These are phyloP conservation scores for Misgurnus anguillicaudatus DNA, from an alignment of 2,113 vertebrate genomes.

Conservation along the genomic window DNA sequence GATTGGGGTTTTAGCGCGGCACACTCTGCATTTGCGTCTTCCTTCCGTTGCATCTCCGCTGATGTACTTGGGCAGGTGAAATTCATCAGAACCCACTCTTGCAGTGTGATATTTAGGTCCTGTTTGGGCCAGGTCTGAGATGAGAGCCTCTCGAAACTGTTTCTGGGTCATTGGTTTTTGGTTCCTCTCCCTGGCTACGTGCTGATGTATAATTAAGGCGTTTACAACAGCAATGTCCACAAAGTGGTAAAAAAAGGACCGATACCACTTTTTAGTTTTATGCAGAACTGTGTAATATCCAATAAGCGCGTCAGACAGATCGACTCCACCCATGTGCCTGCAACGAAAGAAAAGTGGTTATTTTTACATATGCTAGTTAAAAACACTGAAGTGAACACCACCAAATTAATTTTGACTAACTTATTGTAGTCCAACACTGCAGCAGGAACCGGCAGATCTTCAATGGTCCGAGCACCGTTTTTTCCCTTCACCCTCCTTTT, in stretches of 20 bases:
- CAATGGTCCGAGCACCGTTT: neutral
- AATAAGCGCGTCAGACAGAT: conserved; percentile 1
- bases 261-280: conserved; percentile 25
- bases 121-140: neutral
- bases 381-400: neutral
- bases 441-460: conserved; percentile 1
- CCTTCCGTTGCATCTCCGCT: too few species aligned
- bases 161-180: neutral
- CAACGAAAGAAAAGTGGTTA: neutral
- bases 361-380: neutral
- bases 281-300: conserved; percentile 7
- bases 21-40: too few species aligned
- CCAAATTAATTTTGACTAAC: neutral
- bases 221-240: conserved; percentile 19
- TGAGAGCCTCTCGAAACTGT: neutral
- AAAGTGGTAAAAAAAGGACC: conserved; percentile 34
- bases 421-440: conserved; percentile 22
- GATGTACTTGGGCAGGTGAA: too few species aligned
- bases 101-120: neutral
- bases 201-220: conserved; percentile 8
- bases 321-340: conserved; percentile 29
- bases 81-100: too few species aligned
- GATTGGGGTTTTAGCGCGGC: too few species aligned
- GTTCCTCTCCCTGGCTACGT: neutral
- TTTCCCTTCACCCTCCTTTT: conserved; percentile 14